Percentiles rank a stretch among this genome's conserved stretches.
Conservation (phyloP, 2,888 invertebrate species). For the Drosophila helvetica region DNA sequence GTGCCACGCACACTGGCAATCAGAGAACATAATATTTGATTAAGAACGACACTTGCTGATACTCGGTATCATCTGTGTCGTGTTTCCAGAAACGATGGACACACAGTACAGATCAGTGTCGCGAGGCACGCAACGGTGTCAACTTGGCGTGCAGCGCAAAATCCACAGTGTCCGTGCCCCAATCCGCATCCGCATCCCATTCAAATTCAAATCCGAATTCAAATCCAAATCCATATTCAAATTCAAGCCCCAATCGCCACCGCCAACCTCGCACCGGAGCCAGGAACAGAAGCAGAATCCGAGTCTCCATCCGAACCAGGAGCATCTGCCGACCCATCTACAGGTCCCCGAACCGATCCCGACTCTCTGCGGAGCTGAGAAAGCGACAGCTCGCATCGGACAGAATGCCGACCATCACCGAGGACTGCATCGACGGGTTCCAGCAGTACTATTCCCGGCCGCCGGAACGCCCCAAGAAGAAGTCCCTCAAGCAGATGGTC, state of each 20-base stretch:
- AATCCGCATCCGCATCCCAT: neutral
- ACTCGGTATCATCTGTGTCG: slow-evolving; percentile 42
- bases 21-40: slow-evolving; percentile 56
- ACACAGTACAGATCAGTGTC: slow-evolving; percentile 63
- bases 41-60: slow-evolving; percentile 71
- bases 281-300: neutral
- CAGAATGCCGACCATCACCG: slow-evolving; percentile 83
- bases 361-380: slow-evolving; percentile 31
- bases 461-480: slow-evolving; percentile 86
- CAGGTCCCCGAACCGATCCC: slow-evolving; percentile 3
- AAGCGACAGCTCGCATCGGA: slow-evolving; percentile 14
- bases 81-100: slow-evolving; percentile 51
- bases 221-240: slow-evolving; percentile 1
- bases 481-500: slow-evolving; percentile 88
- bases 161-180: neutral
- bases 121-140: slow-evolving; percentile 57
- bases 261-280: neutral
- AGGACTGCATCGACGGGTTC: slow-evolving; percentile 86
- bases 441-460: slow-evolving; percentile 88
- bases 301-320: neutral
- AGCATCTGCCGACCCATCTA: neutral
- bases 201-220: too few species aligned
- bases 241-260: neutral
- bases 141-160: slow-evolving; percentile 54
- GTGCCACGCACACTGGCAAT: neutral